A percentile compares a stretch with the other conserved stretches of the same genome.
Conservation (phyloP, 2,113 vertebrate genomes). For the Siniperca knerii region DNA sequence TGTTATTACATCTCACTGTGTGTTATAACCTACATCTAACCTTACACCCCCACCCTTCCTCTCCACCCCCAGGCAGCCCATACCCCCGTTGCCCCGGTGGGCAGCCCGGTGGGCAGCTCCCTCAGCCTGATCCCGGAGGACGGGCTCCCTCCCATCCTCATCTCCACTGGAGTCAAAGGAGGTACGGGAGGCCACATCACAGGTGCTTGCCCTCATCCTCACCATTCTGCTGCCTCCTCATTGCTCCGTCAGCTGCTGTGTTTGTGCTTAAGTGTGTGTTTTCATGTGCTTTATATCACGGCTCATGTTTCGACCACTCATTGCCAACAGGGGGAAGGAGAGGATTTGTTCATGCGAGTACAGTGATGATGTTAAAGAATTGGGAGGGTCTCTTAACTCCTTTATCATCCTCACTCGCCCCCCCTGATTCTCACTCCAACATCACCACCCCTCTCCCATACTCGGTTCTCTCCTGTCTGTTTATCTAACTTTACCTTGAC, state of each 20-base stretch:
- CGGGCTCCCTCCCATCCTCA: slow-evolving; percentile 99
- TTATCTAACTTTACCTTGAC: slow-evolving; percentile 7
- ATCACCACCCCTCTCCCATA: slow-evolving; percentile 30
- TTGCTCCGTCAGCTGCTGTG: slow-evolving; percentile 53
- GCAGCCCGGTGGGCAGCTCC: slow-evolving; percentile 95
- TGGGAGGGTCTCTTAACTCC: not conserved
- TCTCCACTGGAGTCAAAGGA: slow-evolving; percentile 99
- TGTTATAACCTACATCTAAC: slow-evolving; percentile 39
- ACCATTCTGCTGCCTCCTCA: slow-evolving; percentile 75
- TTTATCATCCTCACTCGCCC: slow-evolving; percentile 32
- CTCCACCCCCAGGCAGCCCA: slow-evolving; percentile 83
- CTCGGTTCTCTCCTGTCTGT: not conserved
- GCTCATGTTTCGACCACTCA: slow-evolving; percentile 60
- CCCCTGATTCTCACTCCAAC: slow-evolving; percentile 5
- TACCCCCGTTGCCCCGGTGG: slow-evolving; percentile 86
- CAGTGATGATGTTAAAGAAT: slow-evolving; percentile 19
- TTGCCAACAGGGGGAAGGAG: not conserved
- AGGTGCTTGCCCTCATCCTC: slow-evolving; percentile 87
- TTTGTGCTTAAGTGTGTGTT: slow-evolving; percentile 45
- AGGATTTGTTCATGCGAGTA: not conserved
- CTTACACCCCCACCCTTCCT: slow-evolving; percentile 40
- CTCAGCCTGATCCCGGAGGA: slow-evolving; percentile 98
- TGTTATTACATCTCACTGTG: slow-evolving; percentile 13
- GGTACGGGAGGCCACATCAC: slow-evolving; percentile 90
- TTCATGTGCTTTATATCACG: slow-evolving; percentile 49